Evolutionary conservation across 1,140 invertebrate genomes (phyloP), one percentile per base, ranked within the genome.

Genomic region (Cotesia typhae): DNA sequence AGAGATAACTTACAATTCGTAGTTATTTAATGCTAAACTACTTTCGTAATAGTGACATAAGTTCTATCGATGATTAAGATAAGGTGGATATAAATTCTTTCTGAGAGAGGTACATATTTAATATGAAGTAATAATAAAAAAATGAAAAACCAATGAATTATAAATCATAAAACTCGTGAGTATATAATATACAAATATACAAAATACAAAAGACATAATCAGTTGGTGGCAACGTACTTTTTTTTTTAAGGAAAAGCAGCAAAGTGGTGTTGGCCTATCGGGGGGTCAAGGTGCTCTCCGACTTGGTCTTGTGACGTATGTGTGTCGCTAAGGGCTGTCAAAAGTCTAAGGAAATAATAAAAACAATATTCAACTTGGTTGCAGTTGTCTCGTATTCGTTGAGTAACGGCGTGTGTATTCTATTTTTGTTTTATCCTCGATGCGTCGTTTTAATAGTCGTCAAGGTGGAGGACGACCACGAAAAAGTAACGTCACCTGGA

Each of bases 321-420:
- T 84, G 83, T 85, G 80, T 82, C 82, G 81, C 78, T 74, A 77
- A 81, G 80, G 79, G 76, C 77, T 80, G 78, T 74, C 76, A 80
- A 76, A 77, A 68, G 55, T 38, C 41, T 60, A 67, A 57, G 51
- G 53, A 67, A 72, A 55, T 10, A 6, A 38, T 20, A 38, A 37
- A 10, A 20, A 35, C 36, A 20, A 36, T 47, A 47, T 47, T 65
- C 2, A 17, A 52, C 41, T 17, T 55, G 35, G 55, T 55, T 53
- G 37, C 81, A 78, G 80, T 74, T 78, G 70, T 77, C 70, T 76
- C 74, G 72, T 73, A 28, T 38, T 20, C 36, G 35, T 37, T 65
- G 55, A 61, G 20, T 35, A 41, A 74, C 72, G 71, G 71, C 73
- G 74, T 63, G 73, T 76, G 74, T 65, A 41, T 9, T 37, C 57